phyloP scores from a whole-genome alignment of 2,113 vertebrate genomes.

The Crotalus viridis region DNA sequence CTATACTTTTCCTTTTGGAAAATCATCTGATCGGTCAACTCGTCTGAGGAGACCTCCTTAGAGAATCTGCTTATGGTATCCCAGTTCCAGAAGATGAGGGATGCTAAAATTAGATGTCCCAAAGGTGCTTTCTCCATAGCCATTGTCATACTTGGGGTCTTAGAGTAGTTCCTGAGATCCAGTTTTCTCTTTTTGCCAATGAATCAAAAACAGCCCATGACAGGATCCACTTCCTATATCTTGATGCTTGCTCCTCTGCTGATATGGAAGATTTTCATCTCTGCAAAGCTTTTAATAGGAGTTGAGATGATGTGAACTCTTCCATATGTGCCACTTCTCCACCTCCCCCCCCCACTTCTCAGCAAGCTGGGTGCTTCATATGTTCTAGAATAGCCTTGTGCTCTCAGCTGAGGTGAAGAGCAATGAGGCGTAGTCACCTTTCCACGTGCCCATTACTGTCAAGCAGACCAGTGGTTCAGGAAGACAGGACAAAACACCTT shows the following conservation, averaged over 20 bases:
- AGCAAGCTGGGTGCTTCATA: background rate
- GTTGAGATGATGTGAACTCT: background rate
- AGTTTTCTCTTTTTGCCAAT: background rate
- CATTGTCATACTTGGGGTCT: background rate
- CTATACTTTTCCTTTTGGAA: too few relatives aligned
- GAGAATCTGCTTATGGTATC: too few relatives aligned
- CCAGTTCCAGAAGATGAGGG: too few relatives aligned
- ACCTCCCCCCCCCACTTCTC: too few relatives aligned
- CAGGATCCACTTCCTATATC: background rate
- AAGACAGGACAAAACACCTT: background rate
- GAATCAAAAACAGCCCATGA: background rate
- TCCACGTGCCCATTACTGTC: conserved; percentile 20
- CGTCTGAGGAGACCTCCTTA: too few relatives aligned
- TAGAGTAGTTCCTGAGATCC: background rate
- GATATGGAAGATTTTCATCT: background rate
- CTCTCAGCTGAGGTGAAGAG: conserved; percentile 2
- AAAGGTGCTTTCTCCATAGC: too few relatives aligned
- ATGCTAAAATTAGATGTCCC: too few relatives aligned
- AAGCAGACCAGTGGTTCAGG: conserved; percentile 13
- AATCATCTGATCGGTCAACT: too few relatives aligned
- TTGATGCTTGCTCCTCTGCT: too few relatives aligned
- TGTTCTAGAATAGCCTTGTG: conserved; percentile 7
- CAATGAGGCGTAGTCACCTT: background rate
- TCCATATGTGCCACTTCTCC: background rate
- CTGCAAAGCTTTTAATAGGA: background rate